Conservation (phyloP, 2,797 vertebrate species). For the Catostomus latipinnis region DNA sequence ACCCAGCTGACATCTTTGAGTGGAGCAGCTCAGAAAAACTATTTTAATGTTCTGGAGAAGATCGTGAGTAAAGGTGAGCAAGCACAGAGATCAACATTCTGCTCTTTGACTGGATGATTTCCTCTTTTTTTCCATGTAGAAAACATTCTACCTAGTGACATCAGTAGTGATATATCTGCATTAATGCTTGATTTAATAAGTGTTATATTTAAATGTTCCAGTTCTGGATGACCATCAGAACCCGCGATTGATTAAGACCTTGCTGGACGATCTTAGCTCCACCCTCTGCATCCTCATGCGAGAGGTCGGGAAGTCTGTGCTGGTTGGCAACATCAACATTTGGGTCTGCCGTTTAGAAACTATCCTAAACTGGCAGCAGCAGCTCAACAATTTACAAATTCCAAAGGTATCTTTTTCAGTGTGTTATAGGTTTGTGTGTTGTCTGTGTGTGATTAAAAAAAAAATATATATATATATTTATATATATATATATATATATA, state of each 20-base stretch:
- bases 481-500: too few relatives aligned
- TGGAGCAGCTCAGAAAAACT: conserved; percentile 98
- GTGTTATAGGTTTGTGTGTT: conserved; percentile 3
- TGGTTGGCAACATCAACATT: conserved; percentile 94
- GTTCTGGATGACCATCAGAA: conserved; percentile 94
- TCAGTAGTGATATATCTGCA: too few relatives aligned
- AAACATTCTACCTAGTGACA: too few relatives aligned
- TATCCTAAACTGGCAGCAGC: conserved; percentile 90
- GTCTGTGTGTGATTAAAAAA: background rate
- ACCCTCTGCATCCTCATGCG: conserved; percentile 87
- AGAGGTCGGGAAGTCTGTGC: conserved; percentile 88
- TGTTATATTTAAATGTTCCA: conserved; percentile 61
- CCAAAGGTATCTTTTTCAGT: conserved; percentile 80
- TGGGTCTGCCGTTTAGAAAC: conserved; percentile 92
- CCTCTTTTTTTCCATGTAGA: too few relatives aligned
- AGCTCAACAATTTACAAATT: conserved; percentile 92
- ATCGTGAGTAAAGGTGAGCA: conserved; percentile 92
- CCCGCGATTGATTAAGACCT: conserved; percentile 90
- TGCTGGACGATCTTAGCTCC: conserved; percentile 91
- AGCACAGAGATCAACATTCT: too few relatives aligned
- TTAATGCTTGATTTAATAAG: too few relatives aligned
- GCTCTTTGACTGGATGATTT: too few relatives aligned
- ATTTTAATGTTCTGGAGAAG: conserved; percentile 96
- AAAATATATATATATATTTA: too few relatives aligned
- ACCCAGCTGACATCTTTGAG: conserved; percentile 92